Percentiles rank a stretch among this genome's conserved stretches.
These are phyloP conservation scores for Probaryconus sp. DNA, from an alignment of 1,140 invertebrate genomes.

Conservation along the genomic window DNA sequence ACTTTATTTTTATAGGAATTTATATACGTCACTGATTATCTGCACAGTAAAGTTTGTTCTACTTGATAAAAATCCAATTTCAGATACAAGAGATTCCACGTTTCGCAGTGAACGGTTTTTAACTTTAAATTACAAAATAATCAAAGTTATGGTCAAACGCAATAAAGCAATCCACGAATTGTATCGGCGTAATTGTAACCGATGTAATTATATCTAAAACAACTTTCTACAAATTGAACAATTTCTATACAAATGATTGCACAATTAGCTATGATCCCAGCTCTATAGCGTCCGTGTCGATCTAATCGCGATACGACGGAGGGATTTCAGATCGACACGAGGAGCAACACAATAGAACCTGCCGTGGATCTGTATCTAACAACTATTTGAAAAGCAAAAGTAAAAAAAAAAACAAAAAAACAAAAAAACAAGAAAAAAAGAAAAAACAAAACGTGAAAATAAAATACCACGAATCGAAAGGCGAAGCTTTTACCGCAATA, in stretches of 20 bases:
- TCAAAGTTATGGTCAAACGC: constrained; percentile 9
- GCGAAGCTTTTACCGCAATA: constrained; percentile 33
- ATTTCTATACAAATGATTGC: constrained; percentile 48
- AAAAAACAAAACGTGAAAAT: constrained; percentile 26
- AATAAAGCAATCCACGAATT: constrained; percentile 17
- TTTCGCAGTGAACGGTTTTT: too few species aligned
- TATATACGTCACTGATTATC: too few species aligned
- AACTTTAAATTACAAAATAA: constrained; percentile 26
- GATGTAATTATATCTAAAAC: constrained; percentile 38
- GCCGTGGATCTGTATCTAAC: constrained; percentile 7
- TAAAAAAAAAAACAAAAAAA: too few species aligned
- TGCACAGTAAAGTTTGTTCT: too few species aligned
- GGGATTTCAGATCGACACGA: constrained; percentile 25
- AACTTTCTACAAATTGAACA: constrained; percentile 55
- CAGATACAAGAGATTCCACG: too few species aligned
- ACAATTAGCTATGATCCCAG: constrained; percentile 43
- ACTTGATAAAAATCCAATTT: too few species aligned
- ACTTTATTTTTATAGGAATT: too few species aligned
- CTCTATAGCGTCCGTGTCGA: constrained; percentile 32
- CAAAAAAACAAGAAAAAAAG: too few species aligned
- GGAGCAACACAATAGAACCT: constrained; percentile 10
- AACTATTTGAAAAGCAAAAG: constrained; percentile 25
- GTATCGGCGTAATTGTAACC: constrained; percentile 18
- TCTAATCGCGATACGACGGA: constrained; percentile 42
- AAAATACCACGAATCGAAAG: constrained; percentile 18